These are phyloP conservation scores for Eupithecia subumbrata DNA, from an alignment of 2,888 invertebrate genomes.

Conservation along the genomic window DNA sequence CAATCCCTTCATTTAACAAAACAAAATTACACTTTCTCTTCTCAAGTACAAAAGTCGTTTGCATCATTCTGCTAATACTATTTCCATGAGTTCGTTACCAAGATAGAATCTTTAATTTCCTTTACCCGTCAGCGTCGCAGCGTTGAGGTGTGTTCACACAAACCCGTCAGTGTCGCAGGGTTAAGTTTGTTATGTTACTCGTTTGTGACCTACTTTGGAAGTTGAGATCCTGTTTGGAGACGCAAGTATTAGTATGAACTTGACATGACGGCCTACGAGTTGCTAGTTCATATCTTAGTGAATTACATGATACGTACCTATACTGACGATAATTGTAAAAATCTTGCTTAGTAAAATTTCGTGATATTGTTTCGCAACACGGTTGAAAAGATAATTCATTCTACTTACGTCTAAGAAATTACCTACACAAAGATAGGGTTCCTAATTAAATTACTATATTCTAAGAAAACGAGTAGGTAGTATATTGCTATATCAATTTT, in stretches of 20 bases:
- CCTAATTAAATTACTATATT: not conserved
- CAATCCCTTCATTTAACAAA: conserved; percentile 17
- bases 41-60: conserved; percentile 43
- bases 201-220: conserved; percentile 29
- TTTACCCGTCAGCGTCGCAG: conserved; percentile 58
- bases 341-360: not conserved
- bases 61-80: conserved; percentile 59
- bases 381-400: not conserved
- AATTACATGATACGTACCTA: no score
- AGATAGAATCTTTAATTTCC: conserved; percentile 82
- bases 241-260: not conserved
- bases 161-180: conserved; percentile 54
- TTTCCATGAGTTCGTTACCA: conserved; percentile 66
- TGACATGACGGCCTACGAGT: not conserved
- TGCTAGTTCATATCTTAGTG: not conserved
- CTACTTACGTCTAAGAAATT: not conserved
- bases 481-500: no score
- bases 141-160: conserved; percentile 17
- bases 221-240: conserved; percentile 8
- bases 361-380: not conserved
- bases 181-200: conserved; percentile 20
- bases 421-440: not conserved
- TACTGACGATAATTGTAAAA: not conserved
- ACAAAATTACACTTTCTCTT: conserved; percentile 29
- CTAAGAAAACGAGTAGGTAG: not conserved